A percentile compares a stretch with the other conserved stretches of the same genome.
Evolutionary conservation across 2,113 vertebrate species (phyloP).

Genomic region (Nibea albiflora): DNA sequence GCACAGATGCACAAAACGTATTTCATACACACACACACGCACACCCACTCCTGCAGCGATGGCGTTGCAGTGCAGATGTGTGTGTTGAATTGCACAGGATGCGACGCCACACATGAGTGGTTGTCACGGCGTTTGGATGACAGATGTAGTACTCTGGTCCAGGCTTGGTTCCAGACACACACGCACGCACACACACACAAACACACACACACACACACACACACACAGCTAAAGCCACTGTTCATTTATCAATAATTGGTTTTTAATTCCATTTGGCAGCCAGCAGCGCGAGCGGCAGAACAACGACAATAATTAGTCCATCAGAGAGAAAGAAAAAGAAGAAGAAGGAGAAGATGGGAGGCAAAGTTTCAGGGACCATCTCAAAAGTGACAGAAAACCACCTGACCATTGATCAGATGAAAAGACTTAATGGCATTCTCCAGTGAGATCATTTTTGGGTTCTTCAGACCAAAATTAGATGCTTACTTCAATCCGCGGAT

Average conservation of each 20-base stretch:
- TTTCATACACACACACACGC: conserved; percentile 31
- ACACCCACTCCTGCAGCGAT: conserved; percentile 38
- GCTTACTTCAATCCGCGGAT: neutral
- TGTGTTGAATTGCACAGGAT: conserved; percentile 78
- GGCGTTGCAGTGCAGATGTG: conserved; percentile 72
- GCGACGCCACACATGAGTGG: conserved; percentile 74
- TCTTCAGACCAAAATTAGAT: too few species aligned
- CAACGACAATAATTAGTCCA: conserved; percentile 74
- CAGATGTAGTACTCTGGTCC: conserved; percentile 77
- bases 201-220: conserved; percentile 42
- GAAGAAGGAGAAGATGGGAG: conserved; percentile 30
- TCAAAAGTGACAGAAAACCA: conserved; percentile 23
- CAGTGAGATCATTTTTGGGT: too few species aligned
- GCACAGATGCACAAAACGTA: conserved; percentile 62
- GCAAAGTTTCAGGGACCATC: conserved; percentile 50
- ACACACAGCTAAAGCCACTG: conserved; percentile 67
- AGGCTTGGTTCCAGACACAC: conserved; percentile 68
- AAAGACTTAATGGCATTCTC: neutral
- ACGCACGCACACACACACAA: conserved; percentile 42
- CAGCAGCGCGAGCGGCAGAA: conserved; percentile 65
- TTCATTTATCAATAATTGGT: conserved; percentile 82
- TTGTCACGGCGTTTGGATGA: conserved; percentile 73
- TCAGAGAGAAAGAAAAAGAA: conserved; percentile 58
- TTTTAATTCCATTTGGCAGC: conserved; percentile 81
- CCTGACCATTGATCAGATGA: conserved; percentile 5